Evolutionary conservation across 2,113 vertebrate genomes (phyloP).

Genomic region (Dipodomys spectabilis): DNA sequence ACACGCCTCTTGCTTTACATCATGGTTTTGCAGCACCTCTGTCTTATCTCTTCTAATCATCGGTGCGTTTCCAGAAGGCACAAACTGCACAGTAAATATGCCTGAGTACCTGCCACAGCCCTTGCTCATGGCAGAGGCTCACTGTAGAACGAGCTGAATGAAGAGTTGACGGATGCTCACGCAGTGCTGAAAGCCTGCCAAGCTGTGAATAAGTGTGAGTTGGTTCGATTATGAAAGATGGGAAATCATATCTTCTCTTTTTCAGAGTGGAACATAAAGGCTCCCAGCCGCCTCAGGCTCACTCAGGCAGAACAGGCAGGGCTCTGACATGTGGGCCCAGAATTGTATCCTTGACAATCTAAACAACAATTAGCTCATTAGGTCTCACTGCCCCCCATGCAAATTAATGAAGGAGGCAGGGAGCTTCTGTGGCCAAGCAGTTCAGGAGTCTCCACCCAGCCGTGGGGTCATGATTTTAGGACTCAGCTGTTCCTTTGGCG

Average conservation of each 20-base stretch:
- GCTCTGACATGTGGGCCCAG: background rate
- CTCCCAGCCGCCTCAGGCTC: background rate
- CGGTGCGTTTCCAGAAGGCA: background rate
- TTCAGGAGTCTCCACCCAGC: background rate
- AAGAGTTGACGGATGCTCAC: constrained; percentile 2
- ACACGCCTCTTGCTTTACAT: background rate
- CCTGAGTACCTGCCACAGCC: background rate
- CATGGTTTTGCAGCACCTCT: background rate
- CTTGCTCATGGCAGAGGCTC: background rate
- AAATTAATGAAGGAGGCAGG: background rate
- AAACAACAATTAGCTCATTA: background rate
- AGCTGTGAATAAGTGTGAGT: constrained; percentile 53
- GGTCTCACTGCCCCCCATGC: background rate
- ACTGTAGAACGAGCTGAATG: background rate
- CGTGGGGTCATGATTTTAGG: background rate
- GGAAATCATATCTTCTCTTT: constrained; percentile 45
- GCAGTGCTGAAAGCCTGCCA: constrained; percentile 21
- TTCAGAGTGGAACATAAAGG: background rate
- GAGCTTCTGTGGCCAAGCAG: background rate
- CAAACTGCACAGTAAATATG: background rate
- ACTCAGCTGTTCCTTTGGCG: background rate
- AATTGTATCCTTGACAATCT: background rate
- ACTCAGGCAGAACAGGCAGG: background rate
- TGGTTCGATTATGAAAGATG: constrained; percentile 41
- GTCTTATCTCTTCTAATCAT: background rate